phyloP scores from a whole-genome alignment of 2,888 invertebrate species.

The Tribolium freemani region DNA sequence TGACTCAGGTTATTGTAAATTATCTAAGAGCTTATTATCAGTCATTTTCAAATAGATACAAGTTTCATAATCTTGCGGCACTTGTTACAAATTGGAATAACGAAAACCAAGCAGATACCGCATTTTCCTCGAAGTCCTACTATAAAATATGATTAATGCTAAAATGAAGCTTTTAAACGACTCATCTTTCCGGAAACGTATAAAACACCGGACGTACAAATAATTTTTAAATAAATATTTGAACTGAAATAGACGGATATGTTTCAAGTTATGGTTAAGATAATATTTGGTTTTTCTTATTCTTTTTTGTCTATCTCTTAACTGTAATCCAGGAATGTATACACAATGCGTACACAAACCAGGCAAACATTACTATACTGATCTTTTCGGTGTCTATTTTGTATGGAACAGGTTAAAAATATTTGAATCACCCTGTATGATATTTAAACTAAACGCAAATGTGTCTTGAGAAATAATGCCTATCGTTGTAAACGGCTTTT shows the following conservation, averaged over 20 bases:
- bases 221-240: slow-evolving; percentile 54
- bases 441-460: no score
- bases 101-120: no score
- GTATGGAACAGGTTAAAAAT: no score
- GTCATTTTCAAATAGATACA: slow-evolving; percentile 5
- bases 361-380: background rate
- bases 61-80: background rate
- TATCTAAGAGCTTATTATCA: slow-evolving; percentile 15
- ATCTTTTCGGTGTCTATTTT: background rate
- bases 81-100: slow-evolving; percentile 11
- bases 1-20: slow-evolving; percentile 28
- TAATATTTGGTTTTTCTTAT: slow-evolving; percentile 51
- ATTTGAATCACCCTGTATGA: no score
- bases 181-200: slow-evolving; percentile 47
- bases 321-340: slow-evolving; percentile 39
- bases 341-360: slow-evolving; percentile 19
- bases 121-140: slow-evolving; percentile 6
- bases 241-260: slow-evolving; percentile 54
- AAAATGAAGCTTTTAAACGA: slow-evolving; percentile 32
- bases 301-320: slow-evolving; percentile 44
- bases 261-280: slow-evolving; percentile 51
- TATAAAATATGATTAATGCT: slow-evolving; percentile 30
- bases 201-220: slow-evolving; percentile 49
- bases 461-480: no score
- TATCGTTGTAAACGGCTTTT: no score